Conservation (phyloP, 2,888 invertebrate genomes). For the Aleiodes testaceus region DNA sequence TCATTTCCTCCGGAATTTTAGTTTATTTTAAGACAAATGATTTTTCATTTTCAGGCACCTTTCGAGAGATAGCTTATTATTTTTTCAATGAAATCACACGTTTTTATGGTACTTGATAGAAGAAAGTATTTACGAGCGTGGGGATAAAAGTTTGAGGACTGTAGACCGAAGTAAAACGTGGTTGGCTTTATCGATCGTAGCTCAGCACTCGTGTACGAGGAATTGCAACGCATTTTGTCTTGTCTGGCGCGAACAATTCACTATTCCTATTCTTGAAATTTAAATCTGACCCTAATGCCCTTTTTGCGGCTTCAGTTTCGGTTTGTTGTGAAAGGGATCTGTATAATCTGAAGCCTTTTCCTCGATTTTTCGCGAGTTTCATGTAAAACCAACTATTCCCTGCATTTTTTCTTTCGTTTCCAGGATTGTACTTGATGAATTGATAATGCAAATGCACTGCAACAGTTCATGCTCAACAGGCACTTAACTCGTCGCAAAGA, state of each 20-base stretch:
- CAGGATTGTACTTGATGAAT: background rate
- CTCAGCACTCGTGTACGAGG: background rate
- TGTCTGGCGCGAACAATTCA: constrained; percentile 15
- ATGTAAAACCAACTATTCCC: background rate
- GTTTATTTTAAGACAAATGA: too few relatives aligned
- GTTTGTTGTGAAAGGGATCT: background rate
- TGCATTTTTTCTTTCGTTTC: too few relatives aligned
- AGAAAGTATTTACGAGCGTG: constrained; percentile 21
- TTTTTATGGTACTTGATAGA: background rate
- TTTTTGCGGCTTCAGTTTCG: constrained; percentile 16
- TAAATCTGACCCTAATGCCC: constrained; percentile 14
- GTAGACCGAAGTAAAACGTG: background rate
- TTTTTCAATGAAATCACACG: constrained; percentile 6
- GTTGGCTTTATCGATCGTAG: constrained; percentile 26
- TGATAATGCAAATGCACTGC: constrained; percentile 2
- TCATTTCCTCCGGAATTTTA: too few relatives aligned
- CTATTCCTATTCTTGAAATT: background rate
- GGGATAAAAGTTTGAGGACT: constrained; percentile 12
- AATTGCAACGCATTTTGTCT: constrained; percentile 18
- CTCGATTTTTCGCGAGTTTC: background rate
- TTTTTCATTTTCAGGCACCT: constrained; percentile 1
- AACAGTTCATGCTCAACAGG: constrained; percentile 12
- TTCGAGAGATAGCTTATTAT: background rate
- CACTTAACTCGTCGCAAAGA: constrained; percentile 5
- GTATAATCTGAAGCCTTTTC: background rate